Conservation (phyloP, 2,797 vertebrate species). For the Rhinichthys osculus region DNA sequence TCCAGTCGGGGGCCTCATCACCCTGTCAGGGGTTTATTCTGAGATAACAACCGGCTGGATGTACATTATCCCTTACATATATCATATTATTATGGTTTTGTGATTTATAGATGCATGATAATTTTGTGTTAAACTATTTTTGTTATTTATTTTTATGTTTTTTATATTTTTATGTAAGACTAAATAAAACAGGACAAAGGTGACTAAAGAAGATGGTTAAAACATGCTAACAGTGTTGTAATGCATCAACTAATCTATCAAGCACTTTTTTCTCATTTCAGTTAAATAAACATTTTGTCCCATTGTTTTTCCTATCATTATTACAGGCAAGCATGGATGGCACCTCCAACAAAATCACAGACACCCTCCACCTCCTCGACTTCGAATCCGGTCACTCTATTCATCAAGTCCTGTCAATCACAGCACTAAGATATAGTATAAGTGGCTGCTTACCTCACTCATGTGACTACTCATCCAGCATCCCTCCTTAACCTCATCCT, state of each 20-base stretch:
- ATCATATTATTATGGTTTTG: background rate
- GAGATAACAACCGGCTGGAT: too few relatives aligned
- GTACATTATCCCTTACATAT: too few relatives aligned
- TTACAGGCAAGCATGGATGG: background rate
- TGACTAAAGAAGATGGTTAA: background rate
- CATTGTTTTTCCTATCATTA: background rate
- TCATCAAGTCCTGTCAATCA: constrained; percentile 26
- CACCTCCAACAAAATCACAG: background rate
- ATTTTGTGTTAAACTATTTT: background rate
- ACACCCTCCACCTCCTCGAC: background rate
- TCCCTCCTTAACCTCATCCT: background rate
- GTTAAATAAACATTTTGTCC: background rate
- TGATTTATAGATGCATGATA: background rate
- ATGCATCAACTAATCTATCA: background rate
- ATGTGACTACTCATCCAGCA: background rate
- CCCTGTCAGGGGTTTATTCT: too few relatives aligned
- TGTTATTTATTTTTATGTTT: background rate
- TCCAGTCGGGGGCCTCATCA: too few relatives aligned
- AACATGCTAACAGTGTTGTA: background rate
- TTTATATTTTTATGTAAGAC: background rate
- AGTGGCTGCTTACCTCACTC: background rate
- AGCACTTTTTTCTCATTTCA: background rate
- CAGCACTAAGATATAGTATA: constrained; percentile 2
- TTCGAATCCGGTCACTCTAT: background rate
- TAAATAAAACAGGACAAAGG: background rate